Conservation (phyloP, 2,797 vertebrate genomes). For the Macropodus opercularis region DNA sequence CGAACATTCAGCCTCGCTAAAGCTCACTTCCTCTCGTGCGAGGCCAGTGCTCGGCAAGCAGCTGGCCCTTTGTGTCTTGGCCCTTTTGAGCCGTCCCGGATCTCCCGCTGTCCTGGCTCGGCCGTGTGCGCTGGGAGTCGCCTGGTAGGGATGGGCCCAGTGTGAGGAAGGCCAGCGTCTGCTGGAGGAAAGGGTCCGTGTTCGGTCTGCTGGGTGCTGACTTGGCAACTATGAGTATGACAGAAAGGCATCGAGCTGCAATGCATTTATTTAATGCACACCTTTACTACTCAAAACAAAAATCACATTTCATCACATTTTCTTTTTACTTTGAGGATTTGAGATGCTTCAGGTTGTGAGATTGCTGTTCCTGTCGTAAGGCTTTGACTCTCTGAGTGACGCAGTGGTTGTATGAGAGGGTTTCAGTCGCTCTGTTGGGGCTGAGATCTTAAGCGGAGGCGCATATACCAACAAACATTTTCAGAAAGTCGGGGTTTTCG, state of each 20-base stretch:
- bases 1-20: conserved; percentile 63
- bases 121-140: conserved; percentile 57
- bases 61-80: conserved; percentile 81
- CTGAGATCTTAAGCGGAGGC: too few species aligned
- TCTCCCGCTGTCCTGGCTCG: conserved; percentile 80
- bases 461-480: too few species aligned
- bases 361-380: too few species aligned
- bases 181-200: too few species aligned
- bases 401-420: too few species aligned
- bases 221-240: conserved; percentile 37
- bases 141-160: conserved; percentile 65
- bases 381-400: too few species aligned
- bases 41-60: conserved; percentile 73
- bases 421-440: too few species aligned
- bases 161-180: conserved; percentile 63
- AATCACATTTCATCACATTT: too few species aligned
- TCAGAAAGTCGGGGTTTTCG: too few species aligned
- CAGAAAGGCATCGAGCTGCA: conserved; percentile 4
- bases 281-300: background rate
- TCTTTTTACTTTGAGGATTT: too few species aligned
- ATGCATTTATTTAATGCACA: background rate
- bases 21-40: conserved; percentile 55
- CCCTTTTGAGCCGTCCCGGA: conserved; percentile 76
- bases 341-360: too few species aligned
- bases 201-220: conserved; percentile 59